phyloP scores from a whole-genome alignment of 37 sponge, comb jelly and placozoan species.

The Mnemiopsis leidyi region DNA sequence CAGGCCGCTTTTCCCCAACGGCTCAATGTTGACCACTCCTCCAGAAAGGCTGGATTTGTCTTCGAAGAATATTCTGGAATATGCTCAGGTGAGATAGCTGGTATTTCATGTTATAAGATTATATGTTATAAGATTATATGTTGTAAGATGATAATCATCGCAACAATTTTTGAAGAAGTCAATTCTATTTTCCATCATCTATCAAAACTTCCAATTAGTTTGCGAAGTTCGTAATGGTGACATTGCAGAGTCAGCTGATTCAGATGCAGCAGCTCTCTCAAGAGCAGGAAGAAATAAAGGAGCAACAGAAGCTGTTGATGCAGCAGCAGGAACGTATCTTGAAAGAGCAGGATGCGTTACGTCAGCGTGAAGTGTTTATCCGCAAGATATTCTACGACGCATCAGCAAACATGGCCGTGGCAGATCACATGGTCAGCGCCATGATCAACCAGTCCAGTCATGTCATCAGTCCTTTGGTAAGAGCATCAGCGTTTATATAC shows the following conservation, averaged over 20 bases:
- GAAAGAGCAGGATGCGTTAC: background rate
- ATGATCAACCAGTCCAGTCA: background rate
- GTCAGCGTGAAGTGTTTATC: background rate
- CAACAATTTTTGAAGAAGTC: no score
- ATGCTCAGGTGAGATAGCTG: background rate
- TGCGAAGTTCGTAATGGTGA: no score
- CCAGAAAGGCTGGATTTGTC: background rate
- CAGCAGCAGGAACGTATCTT: constrained; percentile 28
- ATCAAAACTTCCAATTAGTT: no score
- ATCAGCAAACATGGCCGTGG: constrained; percentile 6
- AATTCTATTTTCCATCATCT: no score
- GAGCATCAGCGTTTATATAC: no score
- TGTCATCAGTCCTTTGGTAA: background rate
- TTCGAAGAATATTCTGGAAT: background rate
- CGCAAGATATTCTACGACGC: constrained; percentile 7
- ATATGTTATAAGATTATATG: no score
- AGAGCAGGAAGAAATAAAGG: constrained; percentile 34
- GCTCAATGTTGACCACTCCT: background rate
- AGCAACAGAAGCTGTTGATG: constrained; percentile 28
- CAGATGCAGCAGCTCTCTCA: constrained; percentile 18
- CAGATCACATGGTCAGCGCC: constrained; percentile 36
- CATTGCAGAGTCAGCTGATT: background rate
- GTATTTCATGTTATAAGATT: background rate
- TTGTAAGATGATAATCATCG: no score
- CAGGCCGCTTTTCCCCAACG: background rate